A percentile compares a stretch with the other conserved stretches of the same genome.
phyloP scores from a whole-genome alignment of 2,113 vertebrate species.

The Cepphus grylle region DNA sequence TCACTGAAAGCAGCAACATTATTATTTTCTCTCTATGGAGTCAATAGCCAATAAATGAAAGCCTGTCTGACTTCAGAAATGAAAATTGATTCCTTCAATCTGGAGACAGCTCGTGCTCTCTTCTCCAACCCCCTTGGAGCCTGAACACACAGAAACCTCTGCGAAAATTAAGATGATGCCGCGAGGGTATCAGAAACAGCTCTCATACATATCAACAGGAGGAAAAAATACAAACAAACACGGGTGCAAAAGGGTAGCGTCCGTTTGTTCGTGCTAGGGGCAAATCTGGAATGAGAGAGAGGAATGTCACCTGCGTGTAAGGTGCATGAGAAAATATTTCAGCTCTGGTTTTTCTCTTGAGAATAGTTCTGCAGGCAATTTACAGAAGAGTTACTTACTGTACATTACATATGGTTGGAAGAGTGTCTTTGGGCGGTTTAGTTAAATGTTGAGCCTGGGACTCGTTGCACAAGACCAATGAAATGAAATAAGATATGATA shows the following conservation, averaged over 20 bases:
- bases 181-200: neutral
- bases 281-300: neutral
- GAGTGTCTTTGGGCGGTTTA: neutral
- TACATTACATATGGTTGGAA: neutral
- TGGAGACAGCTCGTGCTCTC: constrained; percentile 12
- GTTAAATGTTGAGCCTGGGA: neutral
- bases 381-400: neutral
- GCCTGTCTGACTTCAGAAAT: constrained; percentile 19
- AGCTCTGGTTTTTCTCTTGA: neutral
- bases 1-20: neutral
- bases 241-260: neutral
- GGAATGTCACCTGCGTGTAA: constrained; percentile 19
- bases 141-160: neutral
- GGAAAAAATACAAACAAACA: constrained; percentile 30
- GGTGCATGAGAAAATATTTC: constrained; percentile 57
- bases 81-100: constrained; percentile 45
- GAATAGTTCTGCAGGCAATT: neutral
- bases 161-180: constrained; percentile 15
- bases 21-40: constrained; percentile 12
- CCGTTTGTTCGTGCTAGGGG: neutral
- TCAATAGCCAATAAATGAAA: constrained; percentile 31
- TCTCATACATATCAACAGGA: constrained; percentile 24
- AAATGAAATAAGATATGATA: neutral
- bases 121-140: constrained; percentile 9
- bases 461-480: neutral